A percentile compares a stretch with the other conserved stretches of the same genome.
phyloP scores from a whole-genome alignment of 1,140 invertebrate species.

The Drosophila nikananu region DNA sequence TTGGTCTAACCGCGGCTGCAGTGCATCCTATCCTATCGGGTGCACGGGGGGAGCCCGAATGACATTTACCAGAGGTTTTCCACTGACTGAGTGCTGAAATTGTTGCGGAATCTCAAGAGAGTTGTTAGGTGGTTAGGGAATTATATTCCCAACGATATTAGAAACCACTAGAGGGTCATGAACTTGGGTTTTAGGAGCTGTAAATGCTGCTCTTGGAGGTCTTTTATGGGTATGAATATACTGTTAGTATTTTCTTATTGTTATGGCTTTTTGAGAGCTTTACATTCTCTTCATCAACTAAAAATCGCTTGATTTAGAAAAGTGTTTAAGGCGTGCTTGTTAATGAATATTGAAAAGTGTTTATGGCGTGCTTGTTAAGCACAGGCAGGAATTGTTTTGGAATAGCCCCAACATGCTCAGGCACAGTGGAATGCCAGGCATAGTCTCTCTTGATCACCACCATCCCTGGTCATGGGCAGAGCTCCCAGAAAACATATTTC shows the following conservation, averaged over 20 bases:
- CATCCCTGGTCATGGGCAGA: conserved; percentile 1
- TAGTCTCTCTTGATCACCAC: conserved; percentile 5
- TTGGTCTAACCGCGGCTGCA: background rate
- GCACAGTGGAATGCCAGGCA: conserved; percentile 2
- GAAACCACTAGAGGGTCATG: background rate
- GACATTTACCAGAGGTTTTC: conserved; percentile 12
- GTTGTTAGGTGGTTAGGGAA: background rate
- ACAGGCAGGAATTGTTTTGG: no score
- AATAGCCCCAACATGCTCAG: background rate
- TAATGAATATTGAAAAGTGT: background rate
- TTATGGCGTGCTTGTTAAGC: background rate
- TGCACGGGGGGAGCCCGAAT: background rate
- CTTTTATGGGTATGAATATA: background rate
- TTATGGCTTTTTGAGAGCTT: background rate
- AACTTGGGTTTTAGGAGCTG: background rate
- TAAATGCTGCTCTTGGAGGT: background rate
- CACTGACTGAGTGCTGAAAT: conserved; percentile 4
- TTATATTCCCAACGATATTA: background rate
- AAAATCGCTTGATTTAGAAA: background rate
- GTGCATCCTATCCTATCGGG: conserved; percentile 6
- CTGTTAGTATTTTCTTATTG: background rate
- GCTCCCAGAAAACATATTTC: conserved; percentile 62
- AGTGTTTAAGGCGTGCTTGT: background rate
- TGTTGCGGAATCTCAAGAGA: conserved; percentile 11
- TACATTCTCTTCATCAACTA: no score